Evolutionary conservation across 2,113 vertebrate species (phyloP).

Genomic region (Anoplopoma fimbria): DNA sequence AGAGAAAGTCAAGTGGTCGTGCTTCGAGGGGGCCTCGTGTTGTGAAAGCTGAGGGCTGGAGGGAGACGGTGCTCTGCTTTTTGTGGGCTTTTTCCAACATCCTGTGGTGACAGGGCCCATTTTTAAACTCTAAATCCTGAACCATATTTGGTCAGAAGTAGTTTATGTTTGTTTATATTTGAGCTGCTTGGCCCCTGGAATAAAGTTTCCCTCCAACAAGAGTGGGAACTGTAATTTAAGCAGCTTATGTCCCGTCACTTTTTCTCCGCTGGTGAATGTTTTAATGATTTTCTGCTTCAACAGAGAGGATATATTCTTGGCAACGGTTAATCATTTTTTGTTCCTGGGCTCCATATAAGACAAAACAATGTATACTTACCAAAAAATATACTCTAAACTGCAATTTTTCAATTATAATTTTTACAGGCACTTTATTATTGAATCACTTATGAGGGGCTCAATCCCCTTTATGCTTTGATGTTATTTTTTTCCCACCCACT

Average conservation of each 20-base stretch:
- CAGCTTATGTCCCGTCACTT: slow-evolving; percentile 73
- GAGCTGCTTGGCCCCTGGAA: slow-evolving; percentile 64
- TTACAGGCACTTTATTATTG: slow-evolving; percentile 1
- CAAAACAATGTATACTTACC: neutral
- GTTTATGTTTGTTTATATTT: slow-evolving; percentile 78
- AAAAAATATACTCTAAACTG: slow-evolving; percentile 10
- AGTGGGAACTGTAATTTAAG: slow-evolving; percentile 73
- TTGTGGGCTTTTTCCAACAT: slow-evolving; percentile 72
- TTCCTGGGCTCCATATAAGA: slow-evolving; percentile 26
- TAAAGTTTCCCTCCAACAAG: slow-evolving; percentile 58
- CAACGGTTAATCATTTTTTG: slow-evolving; percentile 16
- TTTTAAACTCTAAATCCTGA: slow-evolving; percentile 70
- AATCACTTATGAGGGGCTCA: neutral
- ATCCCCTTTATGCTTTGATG: slow-evolving; percentile 43
- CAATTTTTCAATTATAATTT: slow-evolving; percentile 15
- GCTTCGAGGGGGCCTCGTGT: slow-evolving; percentile 27
- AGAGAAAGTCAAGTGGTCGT: slow-evolving; percentile 27
- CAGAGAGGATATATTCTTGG: slow-evolving; percentile 62
- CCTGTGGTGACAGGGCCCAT: slow-evolving; percentile 77
- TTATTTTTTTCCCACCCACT: slow-evolving; percentile 21
- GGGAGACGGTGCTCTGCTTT: slow-evolving; percentile 69
- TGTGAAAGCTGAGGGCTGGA: slow-evolving; percentile 42
- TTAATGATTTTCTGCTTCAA: slow-evolving; percentile 71
- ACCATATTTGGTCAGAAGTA: slow-evolving; percentile 79
- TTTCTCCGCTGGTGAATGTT: slow-evolving; percentile 62